These are phyloP conservation scores for Engraulis encrasicolus DNA, from an alignment of 2,113 vertebrate genomes.

Conservation along the genomic window DNA sequence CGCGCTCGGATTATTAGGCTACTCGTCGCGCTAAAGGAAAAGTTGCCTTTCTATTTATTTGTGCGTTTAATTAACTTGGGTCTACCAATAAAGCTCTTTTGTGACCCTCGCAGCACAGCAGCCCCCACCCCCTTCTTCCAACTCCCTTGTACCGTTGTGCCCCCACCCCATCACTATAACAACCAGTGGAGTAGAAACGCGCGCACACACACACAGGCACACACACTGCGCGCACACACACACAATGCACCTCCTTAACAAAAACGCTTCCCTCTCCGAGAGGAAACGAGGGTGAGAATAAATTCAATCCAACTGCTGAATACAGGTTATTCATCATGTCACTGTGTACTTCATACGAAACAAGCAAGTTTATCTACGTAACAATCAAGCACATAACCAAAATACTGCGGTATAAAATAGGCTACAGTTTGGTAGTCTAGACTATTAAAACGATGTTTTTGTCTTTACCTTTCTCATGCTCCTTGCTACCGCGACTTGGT, in stretches of 20 bases:
- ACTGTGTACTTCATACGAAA: not conserved
- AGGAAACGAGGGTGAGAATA: conserved; percentile 27
- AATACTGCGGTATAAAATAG: not conserved
- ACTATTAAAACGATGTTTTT: not conserved
- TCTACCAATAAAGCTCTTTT: conserved; percentile 60
- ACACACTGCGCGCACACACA: conserved; percentile 14
- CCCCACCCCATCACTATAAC: conserved; percentile 72
- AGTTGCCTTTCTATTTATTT: conserved; percentile 63
- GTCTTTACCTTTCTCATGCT: conserved; percentile 52
- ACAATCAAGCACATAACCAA: not conserved
- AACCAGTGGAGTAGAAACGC: conserved; percentile 69
- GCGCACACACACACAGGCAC: conserved; percentile 34
- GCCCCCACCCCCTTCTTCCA: conserved; percentile 32
- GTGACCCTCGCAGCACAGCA: conserved; percentile 55
- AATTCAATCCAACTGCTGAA: not conserved
- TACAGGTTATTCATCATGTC: not conserved
- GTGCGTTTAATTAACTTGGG: conserved; percentile 70
- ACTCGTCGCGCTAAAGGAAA: conserved; percentile 35
- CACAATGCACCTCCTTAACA: conserved; percentile 60
- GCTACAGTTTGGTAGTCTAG: not conserved
- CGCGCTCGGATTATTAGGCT: not conserved
- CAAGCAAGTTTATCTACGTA: not conserved
- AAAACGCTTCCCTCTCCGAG: conserved; percentile 28
- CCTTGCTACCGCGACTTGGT: conserved; percentile 14
- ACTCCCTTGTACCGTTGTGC: conserved; percentile 12